Evolutionary conservation across 2,797 vertebrate species (phyloP), one percentile per base, ranked within the genome.

Genomic region (Pachyuromys duprasi): DNA sequence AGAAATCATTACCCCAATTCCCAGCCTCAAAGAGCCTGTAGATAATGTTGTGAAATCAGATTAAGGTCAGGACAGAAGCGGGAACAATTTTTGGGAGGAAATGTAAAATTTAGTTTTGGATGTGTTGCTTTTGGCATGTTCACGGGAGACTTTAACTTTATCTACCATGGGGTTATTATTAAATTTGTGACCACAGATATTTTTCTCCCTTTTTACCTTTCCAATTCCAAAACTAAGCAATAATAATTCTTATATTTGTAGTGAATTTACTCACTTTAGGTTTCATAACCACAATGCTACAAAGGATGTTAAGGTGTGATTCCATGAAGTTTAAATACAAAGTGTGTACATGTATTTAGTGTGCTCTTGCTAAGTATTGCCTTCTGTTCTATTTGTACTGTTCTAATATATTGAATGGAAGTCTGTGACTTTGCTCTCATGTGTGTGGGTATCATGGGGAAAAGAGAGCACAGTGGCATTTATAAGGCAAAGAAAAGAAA

Each of bases 291-390:
- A 65, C 18, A 57, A 0, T 65, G 24, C 60, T 76, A 69, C 63
- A 78, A 74, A 62, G 49, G 36, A 79, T 74, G 5, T 72, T 94
- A 78, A 82, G 65, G 17, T 76, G 17, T 81, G 75, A 45, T 79
- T 81, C 49, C 14, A 75, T 57, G 49, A 96, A n/a, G 81, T 93
- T 78, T 78, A 89, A 93, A 92, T 74, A 89, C n/a, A 62, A 78
- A 82, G 57, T 18, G 5, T 86, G 55, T 20, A 55, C 14, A 45
- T 70, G n/a, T 80, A 74, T 55, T 76, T 75, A 45, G 6, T 55
- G 33, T 81, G 26, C 17, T 18, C 42, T 31, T 82, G 24, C 12
- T 94, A 84, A 72, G 39, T 63, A 42, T 12, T 75, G 6, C 4
- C 70, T 86, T 81, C 75, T 28, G 8, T 75, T 11, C 36, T 72